These are phyloP conservation scores for Apis dorsata DNA, from an alignment of 1,140 invertebrate species.

Conservation along the genomic window DNA sequence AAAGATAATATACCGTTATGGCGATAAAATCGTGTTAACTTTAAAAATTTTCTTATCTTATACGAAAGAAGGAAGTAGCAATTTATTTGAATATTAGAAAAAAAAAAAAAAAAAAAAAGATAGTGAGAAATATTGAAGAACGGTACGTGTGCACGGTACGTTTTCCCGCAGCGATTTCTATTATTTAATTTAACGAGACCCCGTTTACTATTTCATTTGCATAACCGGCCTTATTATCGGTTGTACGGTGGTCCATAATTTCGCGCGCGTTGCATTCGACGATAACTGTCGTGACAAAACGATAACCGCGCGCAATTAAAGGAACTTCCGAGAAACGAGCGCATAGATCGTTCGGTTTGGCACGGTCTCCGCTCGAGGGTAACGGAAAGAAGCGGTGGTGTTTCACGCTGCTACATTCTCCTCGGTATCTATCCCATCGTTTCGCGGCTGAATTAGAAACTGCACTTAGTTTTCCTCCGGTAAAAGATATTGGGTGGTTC, in stretches of 20 bases:
- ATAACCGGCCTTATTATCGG: conserved; percentile 16
- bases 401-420: background rate
- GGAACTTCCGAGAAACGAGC: conserved; percentile 8
- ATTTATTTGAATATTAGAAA: no score
- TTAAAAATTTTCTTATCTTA: no score
- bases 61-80: no score
- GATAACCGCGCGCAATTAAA: conserved; percentile 30
- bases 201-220: conserved; percentile 17
- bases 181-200: background rate
- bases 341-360: conserved; percentile 7
- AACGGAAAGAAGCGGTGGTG: conserved; percentile 7
- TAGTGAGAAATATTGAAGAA: background rate
- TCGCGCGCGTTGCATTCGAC: background rate
- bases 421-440: conserved; percentile 17
- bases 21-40: no score
- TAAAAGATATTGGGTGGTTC: conserved; percentile 45
- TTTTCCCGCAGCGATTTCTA: background rate
- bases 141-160: background rate
- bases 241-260: background rate
- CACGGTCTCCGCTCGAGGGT: conserved; percentile 5
- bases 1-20: no score
- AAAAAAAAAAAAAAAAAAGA: background rate
- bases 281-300: background rate
- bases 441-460: conserved; percentile 53
- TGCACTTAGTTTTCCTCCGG: conserved; percentile 44